Evolutionary conservation across 2,113 vertebrate genomes (phyloP), one percentile per base, ranked within the genome.

Genomic region (Vombatus ursinus): DNA sequence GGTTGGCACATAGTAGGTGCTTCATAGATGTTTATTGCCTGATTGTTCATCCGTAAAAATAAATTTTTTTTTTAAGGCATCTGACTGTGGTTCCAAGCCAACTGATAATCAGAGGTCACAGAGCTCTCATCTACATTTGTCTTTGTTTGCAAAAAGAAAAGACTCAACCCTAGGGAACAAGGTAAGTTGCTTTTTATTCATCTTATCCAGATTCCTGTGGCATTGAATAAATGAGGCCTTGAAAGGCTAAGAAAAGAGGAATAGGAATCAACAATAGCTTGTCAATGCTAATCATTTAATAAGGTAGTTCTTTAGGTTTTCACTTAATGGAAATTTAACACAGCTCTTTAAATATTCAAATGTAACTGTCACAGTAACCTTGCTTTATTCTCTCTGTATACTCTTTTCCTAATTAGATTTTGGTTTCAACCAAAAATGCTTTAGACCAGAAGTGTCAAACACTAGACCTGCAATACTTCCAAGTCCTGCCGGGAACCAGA

Each of bases 41-140:
- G 48, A 8, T 93, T 93, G 49, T 91, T 84, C 16, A 44, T 84
- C n/a, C 57, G 92, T 92, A 92, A 91, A 97, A 96, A 95, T 90
- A 57, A 61, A 84, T n/a, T 95, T 92, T 92, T 44, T 94, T 95
- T 94, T 11, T 47, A 98, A 99, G 99, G 99, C 98, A 93, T 96
- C 97, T 93, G 97, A 96, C 52, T 98, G 90, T 48, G 96, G 0
- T 61, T 92, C 94, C 96, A 97, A 98, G 77, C 92, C 92, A 93
- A 28, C 54, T 92, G 93, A 93, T 96, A 95, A 95, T 57, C 95
- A 50, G 52, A 8, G 3, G 94, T 84, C 92, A 94, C 51, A 90
- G 91, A 93, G 0, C 6, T 97, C 94, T 97, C 92, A 94, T 9
- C 50, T 93, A 4, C 92, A 96, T 97, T 97, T 97, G 93, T 84